Conservation (phyloP, 1,140 invertebrate genomes). For the Rhyacophila brunnea region DNA sequence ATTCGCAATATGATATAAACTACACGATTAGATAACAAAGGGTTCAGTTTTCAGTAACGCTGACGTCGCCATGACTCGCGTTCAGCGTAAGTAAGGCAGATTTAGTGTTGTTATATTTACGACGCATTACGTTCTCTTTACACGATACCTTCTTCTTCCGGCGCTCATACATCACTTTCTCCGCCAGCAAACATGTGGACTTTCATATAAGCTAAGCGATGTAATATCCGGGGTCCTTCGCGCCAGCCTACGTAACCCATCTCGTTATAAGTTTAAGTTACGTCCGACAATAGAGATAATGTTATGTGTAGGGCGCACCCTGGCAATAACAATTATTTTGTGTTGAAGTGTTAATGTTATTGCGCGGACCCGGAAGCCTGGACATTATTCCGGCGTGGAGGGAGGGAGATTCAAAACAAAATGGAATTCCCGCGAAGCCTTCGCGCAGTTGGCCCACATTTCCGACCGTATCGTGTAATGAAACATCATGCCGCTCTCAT, state of each 20-base stretch:
- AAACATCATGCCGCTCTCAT: constrained; percentile 25
- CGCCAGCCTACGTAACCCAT: constrained; percentile 15
- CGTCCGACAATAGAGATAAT: constrained; percentile 28
- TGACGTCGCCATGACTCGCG: too few species aligned
- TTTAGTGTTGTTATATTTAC: constrained; percentile 25
- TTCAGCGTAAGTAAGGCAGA: too few species aligned
- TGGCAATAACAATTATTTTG: constrained; percentile 37
- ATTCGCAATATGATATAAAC: too few species aligned
- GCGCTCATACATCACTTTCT: constrained; percentile 24
- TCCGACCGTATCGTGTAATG: constrained; percentile 11
- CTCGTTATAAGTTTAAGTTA: constrained; percentile 32
- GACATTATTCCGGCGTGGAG: constrained; percentile 12
- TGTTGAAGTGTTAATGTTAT: too few species aligned
- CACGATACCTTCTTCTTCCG: constrained; percentile 10
- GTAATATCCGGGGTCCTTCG: constrained; percentile 23
- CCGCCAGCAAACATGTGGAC: not conserved
- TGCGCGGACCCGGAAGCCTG: constrained; percentile 14
- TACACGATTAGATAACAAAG: too few species aligned
- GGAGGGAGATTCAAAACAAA: constrained; percentile 29
- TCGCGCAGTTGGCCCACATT: too few species aligned
- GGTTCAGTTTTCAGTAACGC: too few species aligned
- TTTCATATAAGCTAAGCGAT: constrained; percentile 8
- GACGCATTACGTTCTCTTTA: constrained; percentile 18
- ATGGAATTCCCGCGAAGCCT: constrained; percentile 33
- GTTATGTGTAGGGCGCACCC: constrained; percentile 15